A percentile compares a stretch with the other conserved stretches of the same genome.
phyloP scores from a whole-genome alignment of 2,888 invertebrate species.

The Ectobius pallidus region DNA sequence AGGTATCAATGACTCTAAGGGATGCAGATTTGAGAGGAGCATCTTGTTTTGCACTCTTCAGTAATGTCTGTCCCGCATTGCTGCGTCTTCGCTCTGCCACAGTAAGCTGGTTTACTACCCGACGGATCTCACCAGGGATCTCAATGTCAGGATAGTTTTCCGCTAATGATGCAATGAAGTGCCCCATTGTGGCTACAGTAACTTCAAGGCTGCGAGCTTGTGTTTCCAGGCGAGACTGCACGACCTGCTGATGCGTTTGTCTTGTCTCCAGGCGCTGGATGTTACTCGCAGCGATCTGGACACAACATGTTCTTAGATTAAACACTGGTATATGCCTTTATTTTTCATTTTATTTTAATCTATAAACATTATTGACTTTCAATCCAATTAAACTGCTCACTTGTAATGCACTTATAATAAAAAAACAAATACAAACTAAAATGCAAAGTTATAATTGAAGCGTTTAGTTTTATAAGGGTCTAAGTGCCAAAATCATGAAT shows the following conservation, averaged over 20 bases:
- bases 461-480: no score
- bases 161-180: conserved; percentile 72
- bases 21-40: not conserved
- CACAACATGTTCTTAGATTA: no score
- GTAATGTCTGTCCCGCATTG: conserved; percentile 46
- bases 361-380: no score
- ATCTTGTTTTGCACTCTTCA: conserved; percentile 10
- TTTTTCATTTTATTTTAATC: no score
- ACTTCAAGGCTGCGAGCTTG: conserved; percentile 77
- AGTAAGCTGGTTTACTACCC: conserved; percentile 70
- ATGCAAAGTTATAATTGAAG: no score
- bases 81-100: conserved; percentile 54
- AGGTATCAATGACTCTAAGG: not conserved
- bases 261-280: conserved; percentile 71
- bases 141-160: conserved; percentile 70
- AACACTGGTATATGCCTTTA: no score
- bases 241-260: conserved; percentile 66
- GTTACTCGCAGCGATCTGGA: conserved; percentile 56
- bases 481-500: no score
- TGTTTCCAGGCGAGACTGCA: conserved; percentile 68
- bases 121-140: conserved; percentile 74
- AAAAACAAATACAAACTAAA: no score
- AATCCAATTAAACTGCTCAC: no score
- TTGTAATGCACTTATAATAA: no score
- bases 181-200: conserved; percentile 72